Evolutionary conservation across 2,888 invertebrate genomes (phyloP).

Genomic region (Bellardia bayeri): DNA sequence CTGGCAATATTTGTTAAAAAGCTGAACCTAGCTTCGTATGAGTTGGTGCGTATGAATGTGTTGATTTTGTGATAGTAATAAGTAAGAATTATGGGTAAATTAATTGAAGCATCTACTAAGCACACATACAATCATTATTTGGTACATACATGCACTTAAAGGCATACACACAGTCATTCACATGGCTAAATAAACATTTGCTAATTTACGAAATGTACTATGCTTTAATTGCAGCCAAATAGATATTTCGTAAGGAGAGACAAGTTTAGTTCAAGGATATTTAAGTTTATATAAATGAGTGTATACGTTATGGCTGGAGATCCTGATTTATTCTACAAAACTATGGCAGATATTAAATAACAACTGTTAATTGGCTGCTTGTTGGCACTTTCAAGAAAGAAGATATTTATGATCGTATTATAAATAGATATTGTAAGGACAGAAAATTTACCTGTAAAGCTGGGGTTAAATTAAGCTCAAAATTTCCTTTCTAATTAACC

Average conservation of each 20-base stretch:
- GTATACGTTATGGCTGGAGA: too few relatives aligned
- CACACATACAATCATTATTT: neutral
- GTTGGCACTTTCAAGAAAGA: too few relatives aligned
- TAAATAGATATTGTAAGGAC: too few relatives aligned
- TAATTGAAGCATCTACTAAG: conserved; percentile 38
- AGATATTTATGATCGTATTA: too few relatives aligned
- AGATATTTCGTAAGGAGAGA: neutral
- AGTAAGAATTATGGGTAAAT: conserved; percentile 45
- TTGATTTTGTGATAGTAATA: conserved; percentile 32
- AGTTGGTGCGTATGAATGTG: neutral
- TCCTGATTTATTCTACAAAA: too few relatives aligned
- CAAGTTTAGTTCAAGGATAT: neutral
- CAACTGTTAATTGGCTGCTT: too few relatives aligned
- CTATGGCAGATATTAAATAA: too few relatives aligned
- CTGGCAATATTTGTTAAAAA: too few relatives aligned
- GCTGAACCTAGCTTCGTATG: neutral
- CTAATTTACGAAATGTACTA: conserved; percentile 28
- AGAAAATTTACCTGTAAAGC: too few relatives aligned
- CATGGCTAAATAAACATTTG: conserved; percentile 8
- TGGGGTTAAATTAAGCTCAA: too few relatives aligned
- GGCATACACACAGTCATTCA: neutral
- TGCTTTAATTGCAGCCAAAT: conserved; percentile 22
- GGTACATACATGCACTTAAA: neutral
- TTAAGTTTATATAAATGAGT: neutral
- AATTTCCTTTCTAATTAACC: neutral